These are phyloP conservation scores for Malacosoma neustria DNA, from an alignment of 2,888 invertebrate species.

Conservation along the genomic window DNA sequence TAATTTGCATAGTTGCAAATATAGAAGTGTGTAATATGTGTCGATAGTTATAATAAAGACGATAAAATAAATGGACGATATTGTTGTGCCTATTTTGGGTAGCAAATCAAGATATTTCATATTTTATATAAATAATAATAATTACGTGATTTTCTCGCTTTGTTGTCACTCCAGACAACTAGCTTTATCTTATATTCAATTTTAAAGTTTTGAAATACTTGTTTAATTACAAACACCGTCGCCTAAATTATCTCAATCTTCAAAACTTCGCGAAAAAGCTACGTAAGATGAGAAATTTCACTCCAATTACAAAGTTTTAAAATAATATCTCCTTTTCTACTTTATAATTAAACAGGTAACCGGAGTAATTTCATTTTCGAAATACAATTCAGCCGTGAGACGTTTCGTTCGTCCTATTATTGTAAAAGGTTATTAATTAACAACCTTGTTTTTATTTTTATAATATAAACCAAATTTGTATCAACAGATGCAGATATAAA, in stretches of 20 bases:
- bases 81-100: too few relatives aligned
- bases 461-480: too few relatives aligned
- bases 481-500: too few relatives aligned
- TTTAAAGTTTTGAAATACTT: not conserved
- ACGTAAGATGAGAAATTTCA: not conserved
- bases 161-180: not conserved
- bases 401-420: not conserved
- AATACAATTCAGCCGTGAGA: not conserved
- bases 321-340: not conserved
- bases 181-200: not conserved
- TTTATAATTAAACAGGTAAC: not conserved
- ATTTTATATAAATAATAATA: too few relatives aligned
- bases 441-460: too few relatives aligned
- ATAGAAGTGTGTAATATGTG: too few relatives aligned
- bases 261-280: not conserved
- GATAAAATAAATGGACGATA: too few relatives aligned
- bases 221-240: not conserved
- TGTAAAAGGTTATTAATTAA: too few relatives aligned
- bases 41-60: too few relatives aligned
- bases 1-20: too few relatives aligned
- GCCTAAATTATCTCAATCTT: not conserved
- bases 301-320: not conserved
- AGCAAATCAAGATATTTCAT: too few relatives aligned
- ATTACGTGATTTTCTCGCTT: too few relatives aligned
- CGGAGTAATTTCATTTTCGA: conserved; percentile 4